phyloP scores from a whole-genome alignment of 30 jellyfish, hydroid and myxozoan genomes.

The Phacellophora camtschatica region DNA sequence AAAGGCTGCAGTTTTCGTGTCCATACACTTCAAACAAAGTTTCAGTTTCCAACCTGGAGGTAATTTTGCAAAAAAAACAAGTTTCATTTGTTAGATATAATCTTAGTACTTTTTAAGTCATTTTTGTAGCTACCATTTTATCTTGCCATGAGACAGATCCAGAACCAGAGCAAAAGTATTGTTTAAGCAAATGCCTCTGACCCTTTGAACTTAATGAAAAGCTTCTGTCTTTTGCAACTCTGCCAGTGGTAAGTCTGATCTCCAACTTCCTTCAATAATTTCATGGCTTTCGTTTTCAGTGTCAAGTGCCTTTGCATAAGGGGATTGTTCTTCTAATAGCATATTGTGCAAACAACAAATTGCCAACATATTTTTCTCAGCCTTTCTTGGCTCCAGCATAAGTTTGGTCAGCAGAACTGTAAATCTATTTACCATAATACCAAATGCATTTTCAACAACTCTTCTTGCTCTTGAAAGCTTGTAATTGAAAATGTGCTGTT shows the following conservation, averaged over 20 bases:
- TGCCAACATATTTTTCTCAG: neutral
- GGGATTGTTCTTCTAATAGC: constrained; percentile 14
- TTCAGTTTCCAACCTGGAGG: neutral
- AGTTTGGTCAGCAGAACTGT: constrained; percentile 25
- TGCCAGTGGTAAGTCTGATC: neutral
- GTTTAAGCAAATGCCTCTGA: neutral
- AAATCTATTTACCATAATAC: constrained; percentile 24
- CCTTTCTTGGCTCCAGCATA: constrained; percentile 15
- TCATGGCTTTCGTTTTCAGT: constrained; percentile 7
- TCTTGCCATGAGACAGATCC: neutral
- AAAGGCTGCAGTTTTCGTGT: neutral
- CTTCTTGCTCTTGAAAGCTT: constrained; percentile 43
- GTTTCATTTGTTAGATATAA: neutral
- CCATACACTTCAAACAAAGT: neutral
- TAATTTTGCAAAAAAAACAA: neutral
- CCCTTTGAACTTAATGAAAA: constrained; percentile 4
- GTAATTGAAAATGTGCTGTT: constrained; percentile 23
- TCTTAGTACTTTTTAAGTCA: no score
- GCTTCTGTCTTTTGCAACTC: constrained; percentile 15
- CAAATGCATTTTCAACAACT: no score
- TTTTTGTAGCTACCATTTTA: neutral
- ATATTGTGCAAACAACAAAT: constrained; percentile 42
- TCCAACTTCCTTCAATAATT: constrained; percentile 2
- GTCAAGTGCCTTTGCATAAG: neutral
- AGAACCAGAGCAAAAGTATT: neutral